Evolutionary conservation across 30 jellyfish, hydroid and myxozoan genomes (phyloP), one percentile per base, ranked within the genome.

Genomic region (Phacellophora camtschatica): DNA sequence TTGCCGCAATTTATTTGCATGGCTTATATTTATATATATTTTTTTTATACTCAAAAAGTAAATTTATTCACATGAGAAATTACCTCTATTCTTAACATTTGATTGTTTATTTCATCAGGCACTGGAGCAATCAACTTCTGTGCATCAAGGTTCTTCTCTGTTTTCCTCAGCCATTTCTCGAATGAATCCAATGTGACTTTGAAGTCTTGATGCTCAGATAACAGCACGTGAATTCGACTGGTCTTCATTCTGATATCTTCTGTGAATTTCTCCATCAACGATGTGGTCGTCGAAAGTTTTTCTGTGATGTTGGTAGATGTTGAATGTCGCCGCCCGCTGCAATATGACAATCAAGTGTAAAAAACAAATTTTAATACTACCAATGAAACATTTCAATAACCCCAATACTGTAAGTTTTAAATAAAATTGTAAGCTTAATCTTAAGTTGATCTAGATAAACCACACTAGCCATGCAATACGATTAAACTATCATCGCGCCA

Each of bases 91-190:
- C 65, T 65, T 2, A 79, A 70, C 43, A 69, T 77, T 59, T 89
- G 97, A 8, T 53, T 49, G 33, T 75, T 82, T 48, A 85, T 39
- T 45, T 85, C 96, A 37, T 92, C 94, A 4, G 77, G 85, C 18
- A 59, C 46, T 0, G 83, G 59, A 1, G 98, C 81, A 20, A 84
- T 81, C 2, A 83, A 91, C 66, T 92, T 92, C 54, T 78, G 88
- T 0, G 88, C 68, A 41, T 70, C 88, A 37, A 85, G 31, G 18
- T 57, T 66, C 74, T 84, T 92, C 83, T 92, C 96, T 1, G 96
- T 56, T 39, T 92, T 37, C 32, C 57, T 79, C 89, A 91, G 81
- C 98, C 98, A 91, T 55, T 84, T 91, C 23, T 91, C 98, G 49
- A 91, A 91, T 31, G 69, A 77, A 27, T 66, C 85, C 41, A 63